Conservation (phyloP, 2,888 invertebrate species). For the Rhogogaster chlorosoma region DNA sequence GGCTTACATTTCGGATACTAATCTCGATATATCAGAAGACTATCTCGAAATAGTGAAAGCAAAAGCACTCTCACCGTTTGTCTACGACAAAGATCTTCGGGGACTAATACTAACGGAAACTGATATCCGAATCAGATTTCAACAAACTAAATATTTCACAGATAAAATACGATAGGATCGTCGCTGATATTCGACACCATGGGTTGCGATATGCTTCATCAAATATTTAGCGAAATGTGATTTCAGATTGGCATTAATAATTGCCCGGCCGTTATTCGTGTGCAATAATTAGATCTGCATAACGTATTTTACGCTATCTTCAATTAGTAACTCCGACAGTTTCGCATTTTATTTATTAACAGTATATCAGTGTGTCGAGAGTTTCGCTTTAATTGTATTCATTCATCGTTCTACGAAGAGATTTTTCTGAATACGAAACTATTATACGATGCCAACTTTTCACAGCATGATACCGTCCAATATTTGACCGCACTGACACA, state of each 20-base stretch:
- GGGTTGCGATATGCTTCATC: background rate
- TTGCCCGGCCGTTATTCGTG: background rate
- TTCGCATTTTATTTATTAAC: background rate
- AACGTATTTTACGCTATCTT: background rate
- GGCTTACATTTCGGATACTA: background rate
- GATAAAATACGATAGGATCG: background rate
- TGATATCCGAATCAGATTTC: constrained; percentile 4
- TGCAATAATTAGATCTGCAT: background rate
- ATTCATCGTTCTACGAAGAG: background rate
- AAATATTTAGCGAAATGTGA: background rate
- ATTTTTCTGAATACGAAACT: background rate
- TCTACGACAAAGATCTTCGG: background rate
- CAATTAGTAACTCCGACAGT: background rate
- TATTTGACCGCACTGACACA: background rate
- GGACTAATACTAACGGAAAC: background rate
- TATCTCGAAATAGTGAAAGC: background rate
- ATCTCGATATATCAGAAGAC: background rate
- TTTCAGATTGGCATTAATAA: background rate
- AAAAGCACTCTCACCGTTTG: background rate
- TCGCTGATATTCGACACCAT: background rate
- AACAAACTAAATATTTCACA: background rate
- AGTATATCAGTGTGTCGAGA: background rate
- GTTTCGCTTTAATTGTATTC: background rate
- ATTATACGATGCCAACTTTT: background rate
- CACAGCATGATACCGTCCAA: background rate